phyloP scores from a whole-genome alignment of 1,140 invertebrate species.

The Lepidurus couesii region DNA sequence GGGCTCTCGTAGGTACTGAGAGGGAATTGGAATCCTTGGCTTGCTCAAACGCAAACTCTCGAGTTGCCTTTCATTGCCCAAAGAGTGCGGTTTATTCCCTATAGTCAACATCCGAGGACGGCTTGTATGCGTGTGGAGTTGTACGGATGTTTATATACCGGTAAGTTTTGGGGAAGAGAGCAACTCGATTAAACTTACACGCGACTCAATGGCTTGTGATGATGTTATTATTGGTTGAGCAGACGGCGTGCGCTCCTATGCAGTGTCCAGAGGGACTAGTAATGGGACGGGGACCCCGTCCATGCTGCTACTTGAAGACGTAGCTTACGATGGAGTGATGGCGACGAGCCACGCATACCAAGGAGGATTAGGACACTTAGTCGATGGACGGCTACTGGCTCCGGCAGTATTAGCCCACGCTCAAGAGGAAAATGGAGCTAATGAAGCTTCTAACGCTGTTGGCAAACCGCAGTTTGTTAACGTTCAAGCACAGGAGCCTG shows the following conservation, averaged over 20 bases:
- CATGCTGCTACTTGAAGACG: conserved; percentile 49
- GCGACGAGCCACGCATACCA: conserved; percentile 25
- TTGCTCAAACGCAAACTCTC: conserved; percentile 66
- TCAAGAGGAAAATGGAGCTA: conserved; percentile 40
- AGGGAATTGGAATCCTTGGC: conserved; percentile 76
- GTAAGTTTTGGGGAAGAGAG: conserved; percentile 42
- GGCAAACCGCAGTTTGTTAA: background rate
- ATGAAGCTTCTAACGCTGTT: background rate
- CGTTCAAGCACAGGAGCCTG: background rate
- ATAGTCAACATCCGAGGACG: conserved; percentile 71
- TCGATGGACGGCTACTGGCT: conserved; percentile 39
- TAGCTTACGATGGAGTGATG: conserved; percentile 50
- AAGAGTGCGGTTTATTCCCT: conserved; percentile 72
- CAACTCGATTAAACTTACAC: background rate
- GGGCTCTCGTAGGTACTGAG: conserved; percentile 59
- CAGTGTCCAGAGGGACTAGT: conserved; percentile 43
- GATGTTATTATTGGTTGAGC: conserved; percentile 10
- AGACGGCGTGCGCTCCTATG: conserved; percentile 43
- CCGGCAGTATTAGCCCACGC: conserved; percentile 56
- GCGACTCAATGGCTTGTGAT: conserved; percentile 17
- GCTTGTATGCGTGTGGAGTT: conserved; percentile 82
- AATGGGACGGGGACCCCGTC: conserved; percentile 46
- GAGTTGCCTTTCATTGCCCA: conserved; percentile 71
- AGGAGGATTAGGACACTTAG: conserved; percentile 9
- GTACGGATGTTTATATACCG: conserved; percentile 68